Conservation (phyloP, 64 coral and sea anemone genomes). For the Actinia tenebrosa region DNA sequence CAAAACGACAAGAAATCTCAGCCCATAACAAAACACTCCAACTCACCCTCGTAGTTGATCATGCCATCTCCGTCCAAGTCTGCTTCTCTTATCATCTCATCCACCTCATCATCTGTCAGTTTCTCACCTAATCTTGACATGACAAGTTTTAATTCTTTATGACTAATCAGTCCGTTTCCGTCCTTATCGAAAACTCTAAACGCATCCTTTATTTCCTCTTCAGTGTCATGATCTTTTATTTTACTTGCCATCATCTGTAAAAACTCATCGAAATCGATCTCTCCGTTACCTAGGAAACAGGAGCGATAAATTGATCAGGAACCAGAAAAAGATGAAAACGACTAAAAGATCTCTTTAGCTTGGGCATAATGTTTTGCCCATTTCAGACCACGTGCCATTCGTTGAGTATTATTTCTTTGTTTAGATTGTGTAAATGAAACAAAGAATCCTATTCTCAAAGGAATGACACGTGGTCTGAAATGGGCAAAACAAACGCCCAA, state of each 20-base stretch:
- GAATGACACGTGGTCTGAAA: too few relatives aligned
- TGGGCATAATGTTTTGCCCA: too few relatives aligned
- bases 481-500: too few relatives aligned
- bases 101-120: constrained; percentile 60
- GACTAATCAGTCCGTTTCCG: constrained; percentile 54
- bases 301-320: background rate
- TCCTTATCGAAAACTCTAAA: constrained; percentile 60
- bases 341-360: too few relatives aligned
- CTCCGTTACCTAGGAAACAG: constrained; percentile 36
- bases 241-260: constrained; percentile 68
- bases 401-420: too few relatives aligned
- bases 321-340: background rate
- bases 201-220: constrained; percentile 60
- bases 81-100: constrained; percentile 66
- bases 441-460: too few relatives aligned
- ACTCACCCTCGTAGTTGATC: constrained; percentile 48
- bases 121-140: constrained; percentile 57
- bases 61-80: constrained; percentile 58
- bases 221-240: constrained; percentile 50
- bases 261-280: constrained; percentile 65
- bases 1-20: background rate
- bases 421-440: too few relatives aligned
- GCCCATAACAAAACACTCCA: background rate
- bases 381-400: too few relatives aligned
- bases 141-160: constrained; percentile 41